A percentile compares a stretch with the other conserved stretches of the same genome.
Evolutionary conservation across 2,113 vertebrate species (phyloP).

Genomic region (Sardina pilchardus): DNA sequence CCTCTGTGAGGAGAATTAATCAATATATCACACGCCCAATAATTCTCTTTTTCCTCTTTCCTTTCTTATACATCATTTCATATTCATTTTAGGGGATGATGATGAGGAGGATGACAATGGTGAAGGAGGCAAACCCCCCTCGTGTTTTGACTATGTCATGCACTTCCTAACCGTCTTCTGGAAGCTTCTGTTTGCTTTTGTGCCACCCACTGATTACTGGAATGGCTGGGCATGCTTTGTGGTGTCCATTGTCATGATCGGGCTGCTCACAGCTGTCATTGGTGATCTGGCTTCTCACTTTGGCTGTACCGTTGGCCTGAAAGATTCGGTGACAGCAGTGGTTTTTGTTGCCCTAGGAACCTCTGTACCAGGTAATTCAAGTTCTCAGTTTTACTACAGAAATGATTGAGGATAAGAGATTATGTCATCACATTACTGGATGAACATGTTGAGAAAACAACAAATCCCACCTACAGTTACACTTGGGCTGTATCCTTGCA

Average conservation of each 20-base stretch:
- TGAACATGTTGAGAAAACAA: no score
- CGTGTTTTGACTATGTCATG: constrained; percentile 93
- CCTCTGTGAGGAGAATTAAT: no score
- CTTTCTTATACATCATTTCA: not conserved
- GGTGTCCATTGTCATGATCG: constrained; percentile 90
- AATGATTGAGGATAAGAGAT: not conserved
- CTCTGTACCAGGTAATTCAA: constrained; percentile 85
- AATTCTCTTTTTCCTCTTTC: constrained; percentile 7
- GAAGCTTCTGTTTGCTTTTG: constrained; percentile 93
- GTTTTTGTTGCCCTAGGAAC: constrained; percentile 94
- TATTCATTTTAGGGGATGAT: not conserved
- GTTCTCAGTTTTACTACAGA: not conserved
- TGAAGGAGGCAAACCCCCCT: constrained; percentile 86
- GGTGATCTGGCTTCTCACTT: constrained; percentile 96
- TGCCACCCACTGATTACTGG: constrained; percentile 95
- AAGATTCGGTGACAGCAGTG: constrained; percentile 93
- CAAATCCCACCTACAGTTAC: no score
- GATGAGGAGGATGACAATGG: constrained; percentile 83
- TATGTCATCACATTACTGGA: no score
- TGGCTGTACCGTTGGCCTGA: constrained; percentile 93
- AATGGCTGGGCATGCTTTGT: constrained; percentile 95
- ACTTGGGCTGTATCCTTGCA: no score
- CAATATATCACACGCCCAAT: no score
- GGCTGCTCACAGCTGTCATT: constrained; percentile 89
- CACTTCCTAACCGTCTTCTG: constrained; percentile 98